Conservation (phyloP, 2,888 invertebrate genomes). For the Epicampocera succincta region DNA sequence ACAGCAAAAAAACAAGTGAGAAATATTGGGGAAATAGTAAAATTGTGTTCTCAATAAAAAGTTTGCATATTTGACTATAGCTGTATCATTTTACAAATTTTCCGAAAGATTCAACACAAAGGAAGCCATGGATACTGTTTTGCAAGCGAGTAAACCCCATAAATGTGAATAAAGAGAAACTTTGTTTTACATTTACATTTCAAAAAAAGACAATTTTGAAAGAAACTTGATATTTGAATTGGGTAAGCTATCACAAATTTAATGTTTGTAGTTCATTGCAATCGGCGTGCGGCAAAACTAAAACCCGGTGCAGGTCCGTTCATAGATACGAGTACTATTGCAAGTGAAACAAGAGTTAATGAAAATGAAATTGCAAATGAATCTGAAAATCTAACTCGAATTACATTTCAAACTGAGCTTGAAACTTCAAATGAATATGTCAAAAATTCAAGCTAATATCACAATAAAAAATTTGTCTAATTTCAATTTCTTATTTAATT, state of each 20-base stretch:
- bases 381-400: too few species aligned
- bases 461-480: too few species aligned
- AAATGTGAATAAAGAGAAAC: neutral
- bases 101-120: constrained; percentile 29
- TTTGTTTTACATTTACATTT: constrained; percentile 48
- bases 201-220: constrained; percentile 43
- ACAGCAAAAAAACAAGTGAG: too few species aligned
- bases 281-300: too few species aligned
- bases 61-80: constrained; percentile 25
- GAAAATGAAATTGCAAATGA: constrained; percentile 7
- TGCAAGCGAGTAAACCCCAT: neutral
- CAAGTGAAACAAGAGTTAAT: constrained; percentile 4
- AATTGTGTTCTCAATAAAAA: too few species aligned
- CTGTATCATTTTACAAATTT: constrained; percentile 24
- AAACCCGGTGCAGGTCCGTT: neutral
- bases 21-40: too few species aligned
- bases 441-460: too few species aligned
- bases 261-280: too few species aligned
- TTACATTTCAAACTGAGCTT: too few species aligned
- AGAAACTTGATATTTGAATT: constrained; percentile 36
- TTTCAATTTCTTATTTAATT: too few species aligned
- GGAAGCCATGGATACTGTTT: constrained; percentile 21
- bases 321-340: neutral
- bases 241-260: constrained; percentile 29
- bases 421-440: too few species aligned